These are phyloP conservation scores for Siniperca chuatsi DNA, from an alignment of 2,113 vertebrate genomes.

Conservation along the genomic window DNA sequence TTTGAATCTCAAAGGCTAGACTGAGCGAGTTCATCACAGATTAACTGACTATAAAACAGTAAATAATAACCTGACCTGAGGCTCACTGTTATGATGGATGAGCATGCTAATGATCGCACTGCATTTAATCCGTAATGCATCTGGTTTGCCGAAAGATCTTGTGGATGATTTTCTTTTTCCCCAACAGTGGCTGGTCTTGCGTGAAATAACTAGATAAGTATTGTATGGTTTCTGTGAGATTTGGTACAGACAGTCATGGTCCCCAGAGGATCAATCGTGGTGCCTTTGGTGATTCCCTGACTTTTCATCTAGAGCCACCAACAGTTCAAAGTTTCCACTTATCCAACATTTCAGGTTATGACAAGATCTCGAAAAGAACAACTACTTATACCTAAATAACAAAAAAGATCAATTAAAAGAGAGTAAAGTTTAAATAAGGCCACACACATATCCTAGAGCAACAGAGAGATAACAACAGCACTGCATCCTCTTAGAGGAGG, in stretches of 20 bases:
- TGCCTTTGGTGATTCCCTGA: neutral
- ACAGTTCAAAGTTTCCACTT: neutral
- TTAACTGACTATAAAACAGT: constrained; percentile 21
- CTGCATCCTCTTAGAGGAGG: neutral
- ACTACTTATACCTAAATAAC: no score
- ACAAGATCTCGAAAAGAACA: no score
- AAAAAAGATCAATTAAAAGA: no score
- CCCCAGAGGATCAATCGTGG: neutral
- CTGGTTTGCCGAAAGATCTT: neutral
- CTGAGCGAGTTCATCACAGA: constrained; percentile 2
- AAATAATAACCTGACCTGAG: constrained; percentile 9
- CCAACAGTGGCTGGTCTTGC: no score
- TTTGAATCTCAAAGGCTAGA: constrained; percentile 40
- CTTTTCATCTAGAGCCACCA: neutral
- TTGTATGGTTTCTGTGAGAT: neutral
- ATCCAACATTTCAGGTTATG: no score
- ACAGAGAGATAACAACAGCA: neutral
- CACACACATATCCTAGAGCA: neutral
- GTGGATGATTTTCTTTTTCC: neutral
- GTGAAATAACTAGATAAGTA: neutral
- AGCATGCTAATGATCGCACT: neutral
- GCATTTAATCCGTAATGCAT: neutral
- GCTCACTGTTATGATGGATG: neutral
- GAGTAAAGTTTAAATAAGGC: neutral
- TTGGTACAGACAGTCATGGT: neutral